These are phyloP conservation scores for Megalopta genalis DNA, from an alignment of 1,140 invertebrate genomes.

Conservation along the genomic window DNA sequence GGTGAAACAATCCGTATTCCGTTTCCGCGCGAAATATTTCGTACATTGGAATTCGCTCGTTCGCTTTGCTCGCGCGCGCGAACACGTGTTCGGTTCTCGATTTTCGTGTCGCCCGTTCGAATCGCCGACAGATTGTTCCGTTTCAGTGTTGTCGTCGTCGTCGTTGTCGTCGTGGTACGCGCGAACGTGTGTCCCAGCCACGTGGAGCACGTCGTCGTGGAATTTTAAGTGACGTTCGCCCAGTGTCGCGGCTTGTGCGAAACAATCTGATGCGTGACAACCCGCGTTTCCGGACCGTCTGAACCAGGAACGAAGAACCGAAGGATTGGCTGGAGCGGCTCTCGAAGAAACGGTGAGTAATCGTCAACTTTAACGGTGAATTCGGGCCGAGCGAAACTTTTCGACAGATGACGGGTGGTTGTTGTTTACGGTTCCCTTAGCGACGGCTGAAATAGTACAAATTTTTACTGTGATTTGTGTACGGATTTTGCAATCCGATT, in stretches of 20 bases:
- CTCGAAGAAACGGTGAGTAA: conserved; percentile 62
- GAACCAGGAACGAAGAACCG: conserved; percentile 17
- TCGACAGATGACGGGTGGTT: too few species aligned
- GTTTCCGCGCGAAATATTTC: too few species aligned
- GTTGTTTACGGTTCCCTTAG: too few species aligned
- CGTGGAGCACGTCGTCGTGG: conserved; percentile 10
- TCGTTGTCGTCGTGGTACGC: background rate
- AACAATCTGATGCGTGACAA: conserved; percentile 36
- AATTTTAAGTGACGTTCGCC: conserved; percentile 27
- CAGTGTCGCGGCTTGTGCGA: conserved; percentile 41
- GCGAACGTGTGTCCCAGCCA: background rate
- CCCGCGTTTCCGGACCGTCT: conserved; percentile 1
- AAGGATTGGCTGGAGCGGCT: conserved; percentile 44
- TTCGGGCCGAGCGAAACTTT: background rate
- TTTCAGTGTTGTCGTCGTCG: background rate
- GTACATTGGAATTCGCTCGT: too few species aligned
- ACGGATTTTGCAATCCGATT: too few species aligned
- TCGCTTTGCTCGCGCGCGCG: too few species aligned
- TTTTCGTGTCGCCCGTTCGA: background rate
- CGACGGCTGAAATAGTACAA: too few species aligned
- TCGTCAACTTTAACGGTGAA: conserved; percentile 53
- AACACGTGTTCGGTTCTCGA: conserved; percentile 1
- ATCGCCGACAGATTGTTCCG: background rate
- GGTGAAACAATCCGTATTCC: too few species aligned
- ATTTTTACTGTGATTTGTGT: too few species aligned